A percentile compares a stretch with the other conserved stretches of the same genome.
Conservation (phyloP, 2,888 invertebrate species). For the Campopleginae sp. region DNA sequence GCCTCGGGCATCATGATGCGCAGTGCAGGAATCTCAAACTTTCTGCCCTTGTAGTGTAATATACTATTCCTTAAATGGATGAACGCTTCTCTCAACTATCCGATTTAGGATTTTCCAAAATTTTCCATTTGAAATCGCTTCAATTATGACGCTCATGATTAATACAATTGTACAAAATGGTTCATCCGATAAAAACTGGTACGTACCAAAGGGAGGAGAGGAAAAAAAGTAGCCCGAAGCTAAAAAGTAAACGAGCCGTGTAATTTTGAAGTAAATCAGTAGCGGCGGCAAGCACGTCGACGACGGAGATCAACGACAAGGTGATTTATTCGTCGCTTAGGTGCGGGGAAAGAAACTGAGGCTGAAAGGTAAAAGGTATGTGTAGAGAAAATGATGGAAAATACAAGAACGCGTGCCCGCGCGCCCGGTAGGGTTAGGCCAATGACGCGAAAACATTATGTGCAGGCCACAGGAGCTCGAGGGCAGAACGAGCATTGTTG, state of each 20-base stretch:
- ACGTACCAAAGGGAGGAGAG: not conserved
- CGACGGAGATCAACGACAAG: constrained; percentile 71
- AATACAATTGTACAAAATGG: not conserved
- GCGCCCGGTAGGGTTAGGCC: constrained; percentile 65
- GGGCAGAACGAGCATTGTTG: constrained; percentile 37
- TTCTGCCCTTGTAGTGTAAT: no score
- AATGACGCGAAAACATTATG: constrained; percentile 82
- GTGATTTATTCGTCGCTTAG: constrained; percentile 67
- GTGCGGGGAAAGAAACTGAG: not conserved
- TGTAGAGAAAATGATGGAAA: not conserved
- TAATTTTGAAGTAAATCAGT: constrained; percentile 77
- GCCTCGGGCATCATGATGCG: no score
- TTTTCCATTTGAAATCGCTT: not conserved
- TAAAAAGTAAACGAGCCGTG: constrained; percentile 76
- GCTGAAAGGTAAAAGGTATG: constrained; percentile 21
- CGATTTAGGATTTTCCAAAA: not conserved
- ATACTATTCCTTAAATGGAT: no score
- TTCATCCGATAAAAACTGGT: not conserved
- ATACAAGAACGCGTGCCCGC: not conserved
- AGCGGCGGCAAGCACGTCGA: constrained; percentile 70
- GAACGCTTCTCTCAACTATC: no score
- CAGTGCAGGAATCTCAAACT: no score
- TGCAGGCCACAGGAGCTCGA: constrained; percentile 70
- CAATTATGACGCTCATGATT: not conserved
- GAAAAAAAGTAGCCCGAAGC: not conserved